Evolutionary conservation across 92 coral and sea anemone species (phyloP).

Genomic region (Zoanthus solanderi): DNA sequence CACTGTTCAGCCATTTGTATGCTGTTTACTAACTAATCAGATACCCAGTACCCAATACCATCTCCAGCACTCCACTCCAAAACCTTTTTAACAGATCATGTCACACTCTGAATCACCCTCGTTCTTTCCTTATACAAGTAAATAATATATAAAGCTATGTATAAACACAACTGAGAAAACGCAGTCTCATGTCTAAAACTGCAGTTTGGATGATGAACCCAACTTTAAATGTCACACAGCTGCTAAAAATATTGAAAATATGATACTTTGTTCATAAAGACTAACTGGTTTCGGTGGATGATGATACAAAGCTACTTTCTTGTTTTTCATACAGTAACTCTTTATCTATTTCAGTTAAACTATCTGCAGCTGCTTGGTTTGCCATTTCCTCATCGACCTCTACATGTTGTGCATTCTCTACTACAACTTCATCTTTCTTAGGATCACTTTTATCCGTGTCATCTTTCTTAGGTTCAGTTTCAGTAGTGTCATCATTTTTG

Average conservation of each 20-base stretch:
- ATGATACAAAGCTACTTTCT: conserved; percentile 14
- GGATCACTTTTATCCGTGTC: neutral
- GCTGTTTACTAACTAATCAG: neutral
- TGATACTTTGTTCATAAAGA: neutral
- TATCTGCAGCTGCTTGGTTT: neutral
- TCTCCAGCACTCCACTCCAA: neutral
- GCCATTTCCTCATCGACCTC: neutral
- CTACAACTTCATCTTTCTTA: neutral
- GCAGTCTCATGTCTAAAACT: neutral
- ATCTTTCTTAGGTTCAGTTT: neutral
- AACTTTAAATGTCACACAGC: neutral
- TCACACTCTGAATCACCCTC: conserved; percentile 6
- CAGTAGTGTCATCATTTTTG: neutral
- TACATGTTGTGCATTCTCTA: neutral
- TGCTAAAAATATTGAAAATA: neutral
- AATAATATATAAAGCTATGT: neutral
- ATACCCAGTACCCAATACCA: neutral
- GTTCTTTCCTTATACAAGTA: neutral
- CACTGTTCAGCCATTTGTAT: neutral
- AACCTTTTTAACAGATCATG: neutral
- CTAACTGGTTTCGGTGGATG: conserved; percentile 18
- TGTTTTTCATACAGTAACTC: neutral
- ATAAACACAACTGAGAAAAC: neutral
- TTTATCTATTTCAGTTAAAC: neutral
- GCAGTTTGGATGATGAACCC: neutral